Conservation (phyloP, 2,797 vertebrate genomes). For the Moxostoma hubbsi region DNA sequence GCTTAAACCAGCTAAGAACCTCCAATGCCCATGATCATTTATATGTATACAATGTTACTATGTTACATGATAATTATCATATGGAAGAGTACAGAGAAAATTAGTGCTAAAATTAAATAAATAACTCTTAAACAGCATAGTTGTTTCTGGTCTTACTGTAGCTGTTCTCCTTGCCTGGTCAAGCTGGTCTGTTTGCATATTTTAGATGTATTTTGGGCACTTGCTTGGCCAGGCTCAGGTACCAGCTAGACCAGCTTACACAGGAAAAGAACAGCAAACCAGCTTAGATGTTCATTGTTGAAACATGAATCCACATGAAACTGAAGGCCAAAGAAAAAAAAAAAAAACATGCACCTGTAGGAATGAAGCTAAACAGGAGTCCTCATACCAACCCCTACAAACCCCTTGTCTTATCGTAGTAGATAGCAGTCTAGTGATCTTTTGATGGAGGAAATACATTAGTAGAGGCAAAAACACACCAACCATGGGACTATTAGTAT, state of each 20-base stretch:
- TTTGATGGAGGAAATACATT: conserved; percentile 61
- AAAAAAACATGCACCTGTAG: neutral
- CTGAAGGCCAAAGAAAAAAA: neutral
- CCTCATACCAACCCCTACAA: neutral
- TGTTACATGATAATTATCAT: neutral
- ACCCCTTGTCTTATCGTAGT: conserved; percentile 7
- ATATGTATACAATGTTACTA: neutral
- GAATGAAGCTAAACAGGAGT: neutral
- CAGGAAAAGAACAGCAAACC: too few relatives aligned
- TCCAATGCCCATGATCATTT: too few relatives aligned
- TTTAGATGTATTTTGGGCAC: too few relatives aligned
- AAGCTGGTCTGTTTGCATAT: too few relatives aligned
- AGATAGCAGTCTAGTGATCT: conserved; percentile 54
- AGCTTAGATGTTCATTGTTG: neutral
- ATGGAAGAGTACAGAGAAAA: neutral
- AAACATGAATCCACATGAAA: neutral
- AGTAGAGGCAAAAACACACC: conserved; percentile 62
- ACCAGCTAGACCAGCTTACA: too few relatives aligned
- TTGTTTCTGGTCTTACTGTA: too few relatives aligned
- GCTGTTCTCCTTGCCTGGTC: too few relatives aligned
- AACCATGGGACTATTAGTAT: conserved; percentile 60
- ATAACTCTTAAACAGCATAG: neutral
- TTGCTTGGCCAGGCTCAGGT: too few relatives aligned
- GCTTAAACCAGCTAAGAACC: too few relatives aligned
- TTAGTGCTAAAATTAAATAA: too few relatives aligned